Percentiles rank a stretch among this genome's conserved stretches.
These are phyloP conservation scores for Tetranychus truncatus DNA, from an alignment of 2,888 invertebrate species.

Conservation along the genomic window DNA sequence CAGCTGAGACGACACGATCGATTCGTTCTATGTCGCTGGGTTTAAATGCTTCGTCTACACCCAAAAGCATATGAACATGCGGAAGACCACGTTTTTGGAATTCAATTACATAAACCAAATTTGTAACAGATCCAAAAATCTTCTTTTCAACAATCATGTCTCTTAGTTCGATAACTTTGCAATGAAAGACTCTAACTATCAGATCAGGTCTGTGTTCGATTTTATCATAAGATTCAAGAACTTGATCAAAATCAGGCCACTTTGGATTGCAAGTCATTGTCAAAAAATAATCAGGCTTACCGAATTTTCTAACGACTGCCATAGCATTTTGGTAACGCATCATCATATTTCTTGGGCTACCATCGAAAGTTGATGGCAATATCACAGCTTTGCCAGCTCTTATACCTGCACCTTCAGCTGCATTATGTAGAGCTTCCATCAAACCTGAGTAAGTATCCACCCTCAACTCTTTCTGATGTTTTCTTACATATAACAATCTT, in stretches of 20 bases:
- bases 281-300: conserved; percentile 34
- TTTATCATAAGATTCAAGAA: conserved; percentile 24
- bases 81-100: conserved; percentile 28
- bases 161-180: conserved; percentile 19
- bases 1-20: conserved; percentile 24
- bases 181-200: conserved; percentile 31
- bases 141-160: conserved; percentile 18
- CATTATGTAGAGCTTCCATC: conserved; percentile 20
- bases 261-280: conserved; percentile 35
- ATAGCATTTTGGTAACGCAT: conserved; percentile 34
- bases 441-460: conserved; percentile 29
- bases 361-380: conserved; percentile 23
- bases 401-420: conserved; percentile 36
- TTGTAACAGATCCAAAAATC: conserved; percentile 27
- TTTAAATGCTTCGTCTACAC: conserved; percentile 17
- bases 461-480: conserved; percentile 28
- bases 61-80: conserved; percentile 18
- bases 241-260: conserved; percentile 33
- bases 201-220: conserved; percentile 32
- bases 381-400: conserved; percentile 32
- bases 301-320: conserved; percentile 34
- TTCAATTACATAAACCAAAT: conserved; percentile 26
- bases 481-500: conserved; percentile 26
- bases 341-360: conserved; percentile 31
- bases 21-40: conserved; percentile 24